Evolutionary conservation across 92 coral and sea anemone species (phyloP), one percentile per base, ranked within the genome.

Genomic region (Pocillopora meandrina): DNA sequence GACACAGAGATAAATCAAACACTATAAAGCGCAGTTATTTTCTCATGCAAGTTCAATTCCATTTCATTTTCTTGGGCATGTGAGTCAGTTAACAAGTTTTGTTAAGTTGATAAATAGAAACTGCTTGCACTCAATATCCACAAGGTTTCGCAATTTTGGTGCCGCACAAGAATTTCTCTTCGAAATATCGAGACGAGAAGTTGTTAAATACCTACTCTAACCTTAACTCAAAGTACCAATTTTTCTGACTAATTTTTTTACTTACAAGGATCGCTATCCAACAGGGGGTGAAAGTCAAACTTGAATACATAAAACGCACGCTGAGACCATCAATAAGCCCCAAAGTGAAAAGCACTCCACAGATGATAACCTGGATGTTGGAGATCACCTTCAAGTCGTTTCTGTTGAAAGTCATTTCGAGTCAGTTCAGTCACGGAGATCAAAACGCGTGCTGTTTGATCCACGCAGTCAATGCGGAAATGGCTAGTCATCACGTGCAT

Each of bases 211-310:
- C 52, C 52, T 42, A 42, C 52, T 7, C 6, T 42, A 3, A 42
- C 52, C 8, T 42, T 42, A 3, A 12, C 23, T 10, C 36, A 13
- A 71, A 55, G 0, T 5, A 17, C 10, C 3, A 36, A 12, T 26
- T 17, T 17, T 5, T 10, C 10, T 67, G 23, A 42, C 52, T 3
- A 0, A 7, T 26, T 3, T 42, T 16, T 60, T 19, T 57, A 34
- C 79, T 60, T 75, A 75, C 79, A 33, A 75, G 79, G 34, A 65
- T 19, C 7, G 55, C 79, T 16, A 75, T 26, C 79, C 79, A 75
- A 26, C 79, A 75, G 9, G 79, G 79, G 13, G 67, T 5, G 18
- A 75, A 75, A 64, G 33, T 8, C 13, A 58, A 33, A 65, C 79
- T 75, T 65, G 62, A 35, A 12, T 77, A 64, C 7, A 23, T 18